Conservation (phyloP, 2,113 vertebrate species). For the Phasianus colchicus region DNA sequence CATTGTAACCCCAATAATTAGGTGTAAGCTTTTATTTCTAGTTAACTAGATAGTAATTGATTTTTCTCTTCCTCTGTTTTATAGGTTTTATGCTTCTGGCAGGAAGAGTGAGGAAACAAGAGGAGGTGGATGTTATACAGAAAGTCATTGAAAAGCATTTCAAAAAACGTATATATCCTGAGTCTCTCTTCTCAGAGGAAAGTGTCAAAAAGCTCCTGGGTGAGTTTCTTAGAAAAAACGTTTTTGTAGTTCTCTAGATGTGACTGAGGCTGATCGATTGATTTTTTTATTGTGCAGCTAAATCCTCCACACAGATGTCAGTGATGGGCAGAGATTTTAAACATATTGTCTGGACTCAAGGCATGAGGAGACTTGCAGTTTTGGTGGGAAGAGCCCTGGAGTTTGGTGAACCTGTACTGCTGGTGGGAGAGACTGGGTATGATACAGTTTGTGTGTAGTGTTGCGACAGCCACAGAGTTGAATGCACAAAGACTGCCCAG, state of each 20-base stretch:
- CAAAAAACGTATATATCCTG: slow-evolving; percentile 87
- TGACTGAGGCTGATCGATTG: background rate
- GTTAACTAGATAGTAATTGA: background rate
- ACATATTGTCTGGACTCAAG: slow-evolving; percentile 92
- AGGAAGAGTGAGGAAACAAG: slow-evolving; percentile 92
- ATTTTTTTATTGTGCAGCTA: slow-evolving; percentile 67
- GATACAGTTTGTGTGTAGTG: background rate
- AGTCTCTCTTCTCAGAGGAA: slow-evolving; percentile 87
- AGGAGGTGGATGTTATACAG: slow-evolving; percentile 89
- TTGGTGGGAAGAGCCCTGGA: slow-evolving; percentile 91
- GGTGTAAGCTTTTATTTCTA: background rate
- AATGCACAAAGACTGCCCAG: background rate
- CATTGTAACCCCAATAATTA: background rate
- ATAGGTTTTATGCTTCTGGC: slow-evolving; percentile 96
- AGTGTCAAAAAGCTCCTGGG: slow-evolving; percentile 87
- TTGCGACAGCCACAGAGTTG: background rate
- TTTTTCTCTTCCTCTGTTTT: background rate
- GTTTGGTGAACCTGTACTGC: slow-evolving; percentile 92
- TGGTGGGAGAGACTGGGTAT: slow-evolving; percentile 96
- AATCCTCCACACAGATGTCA: slow-evolving; percentile 73
- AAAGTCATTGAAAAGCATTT: slow-evolving; percentile 93
- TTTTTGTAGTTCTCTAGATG: background rate
- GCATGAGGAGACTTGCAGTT: slow-evolving; percentile 88
- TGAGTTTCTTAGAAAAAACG: slow-evolving; percentile 77
- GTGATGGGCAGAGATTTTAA: slow-evolving; percentile 85